Evolutionary conservation across 1,140 invertebrate species (phyloP), one percentile per base, ranked within the genome.

Genomic region (Arion vulgaris): DNA sequence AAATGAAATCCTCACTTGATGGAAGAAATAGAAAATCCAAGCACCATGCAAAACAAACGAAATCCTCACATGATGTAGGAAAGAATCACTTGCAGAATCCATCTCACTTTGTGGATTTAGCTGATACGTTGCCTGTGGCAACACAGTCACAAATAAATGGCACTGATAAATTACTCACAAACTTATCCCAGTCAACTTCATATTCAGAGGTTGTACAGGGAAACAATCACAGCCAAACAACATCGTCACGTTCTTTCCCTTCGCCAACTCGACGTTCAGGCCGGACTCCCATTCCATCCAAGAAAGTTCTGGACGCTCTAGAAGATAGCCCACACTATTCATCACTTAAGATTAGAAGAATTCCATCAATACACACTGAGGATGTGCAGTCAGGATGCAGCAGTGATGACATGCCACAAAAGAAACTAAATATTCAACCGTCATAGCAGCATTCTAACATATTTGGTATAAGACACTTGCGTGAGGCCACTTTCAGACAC

Each of bases 281-380:
- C 36, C 19, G 77, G 7, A 79, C 77, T 17, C 77, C 53, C 39
- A 45, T 79, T 68, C 77, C 77, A 7, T 79, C 77, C 5, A 68
- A 68, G 28, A 45, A 51, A 28, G 38, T 79, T 28, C 36, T 66
- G 28, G 77, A 79, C 34, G 28, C 77, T 4, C n/a, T 38, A 41
- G 77, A 79, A 13, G 15, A 79, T 34, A 34, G 11, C 0, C 5
- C 13, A 19, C 0, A 13, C 13, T 13, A 34, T 5, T n/a, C 28
- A 26, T 34, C 36, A 9, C 19, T 79, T 11, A 79, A 79, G 28
- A 23, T 19, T 41, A 38, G 77, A 17, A 36, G 77, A 19, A 23
- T 38, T 1, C 68, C 77, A 7, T n/a, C 36, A 9, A 13, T 41
- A 26, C 68, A 57, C 32, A 68, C 77, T 39, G 77, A 79, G 39